Percentiles rank a stretch among this genome's conserved stretches.
Conservation (phyloP, 2,888 invertebrate genomes). For the Synanthedon andrenaeformis region DNA sequence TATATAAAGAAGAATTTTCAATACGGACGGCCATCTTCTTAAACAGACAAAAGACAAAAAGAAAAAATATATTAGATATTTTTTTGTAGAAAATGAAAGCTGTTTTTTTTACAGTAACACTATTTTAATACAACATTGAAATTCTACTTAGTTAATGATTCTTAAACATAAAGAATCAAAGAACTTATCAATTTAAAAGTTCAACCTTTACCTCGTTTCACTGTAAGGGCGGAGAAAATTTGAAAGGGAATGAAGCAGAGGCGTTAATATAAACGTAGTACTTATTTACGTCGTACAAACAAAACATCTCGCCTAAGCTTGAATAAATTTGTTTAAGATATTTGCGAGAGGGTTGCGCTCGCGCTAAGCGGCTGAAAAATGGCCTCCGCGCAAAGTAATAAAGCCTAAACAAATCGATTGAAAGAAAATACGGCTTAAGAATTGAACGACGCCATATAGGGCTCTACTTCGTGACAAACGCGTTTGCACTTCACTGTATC, state of each 20-base stretch:
- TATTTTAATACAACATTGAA: too few relatives aligned
- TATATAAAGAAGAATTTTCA: too few relatives aligned
- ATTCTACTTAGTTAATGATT: too few relatives aligned
- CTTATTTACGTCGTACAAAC: constrained; percentile 17
- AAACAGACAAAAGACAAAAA: too few relatives aligned
- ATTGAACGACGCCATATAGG: background rate
- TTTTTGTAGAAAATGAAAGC: too few relatives aligned
- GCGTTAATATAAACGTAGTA: constrained; percentile 12
- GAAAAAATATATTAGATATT: too few relatives aligned
- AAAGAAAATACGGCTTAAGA: constrained; percentile 15
- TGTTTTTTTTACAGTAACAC: too few relatives aligned
- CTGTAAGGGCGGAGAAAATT: background rate
- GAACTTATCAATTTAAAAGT: background rate
- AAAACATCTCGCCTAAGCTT: constrained; percentile 24
- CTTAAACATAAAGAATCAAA: background rate
- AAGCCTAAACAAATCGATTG: constrained; percentile 24
- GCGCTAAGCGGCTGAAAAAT: constrained; percentile 25
- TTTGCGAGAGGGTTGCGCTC: constrained; percentile 22
- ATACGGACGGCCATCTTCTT: too few relatives aligned
- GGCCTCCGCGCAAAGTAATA: constrained; percentile 22
- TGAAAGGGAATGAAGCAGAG: background rate
- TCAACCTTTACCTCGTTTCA: background rate
- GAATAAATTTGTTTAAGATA: constrained; percentile 28
- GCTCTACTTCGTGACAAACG: background rate
- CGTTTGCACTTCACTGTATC: background rate